Conservation (phyloP, 2,113 vertebrate genomes). For the Balaeniceps rex region DNA sequence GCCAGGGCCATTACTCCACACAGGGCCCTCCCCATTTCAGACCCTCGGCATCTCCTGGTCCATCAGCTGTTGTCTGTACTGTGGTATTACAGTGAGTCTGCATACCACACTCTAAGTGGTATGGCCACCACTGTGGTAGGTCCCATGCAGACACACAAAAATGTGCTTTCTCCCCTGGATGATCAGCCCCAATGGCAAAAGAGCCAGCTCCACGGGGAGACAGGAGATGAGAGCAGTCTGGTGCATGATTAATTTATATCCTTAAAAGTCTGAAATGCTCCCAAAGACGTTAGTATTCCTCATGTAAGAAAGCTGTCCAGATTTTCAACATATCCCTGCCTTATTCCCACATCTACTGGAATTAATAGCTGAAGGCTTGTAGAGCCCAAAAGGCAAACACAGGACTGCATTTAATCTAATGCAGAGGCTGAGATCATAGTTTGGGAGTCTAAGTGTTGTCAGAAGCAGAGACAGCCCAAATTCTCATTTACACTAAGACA, state of each 20-base stretch:
- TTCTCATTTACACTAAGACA: not conserved
- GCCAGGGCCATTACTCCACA: not conserved
- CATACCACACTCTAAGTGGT: not conserved
- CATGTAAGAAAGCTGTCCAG: not conserved
- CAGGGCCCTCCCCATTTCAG: not conserved
- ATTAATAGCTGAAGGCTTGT: constrained; percentile 1
- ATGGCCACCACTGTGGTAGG: not conserved
- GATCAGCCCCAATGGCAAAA: not conserved
- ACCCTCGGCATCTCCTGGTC: not conserved
- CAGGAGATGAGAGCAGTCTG: constrained; percentile 27
- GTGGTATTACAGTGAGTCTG: not conserved
- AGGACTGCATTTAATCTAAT: not conserved
- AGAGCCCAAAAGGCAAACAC: not conserved
- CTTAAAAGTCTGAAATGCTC: constrained; percentile 33
- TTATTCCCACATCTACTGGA: constrained; percentile 6
- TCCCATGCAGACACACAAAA: not conserved
- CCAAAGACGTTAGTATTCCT: not conserved
- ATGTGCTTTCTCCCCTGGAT: not conserved
- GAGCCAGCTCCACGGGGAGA: not conserved
- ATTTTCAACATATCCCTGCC: constrained; percentile 2
- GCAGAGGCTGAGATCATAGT: constrained; percentile 9
- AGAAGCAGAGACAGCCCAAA: constrained; percentile 8
- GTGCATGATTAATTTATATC: constrained; percentile 34
- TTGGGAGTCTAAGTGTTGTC: not conserved
- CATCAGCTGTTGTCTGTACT: not conserved